Percentiles rank a stretch among this genome's conserved stretches.
Evolutionary conservation across 2,113 vertebrate species (phyloP).

Genomic region (Daboia siamensis): DNA sequence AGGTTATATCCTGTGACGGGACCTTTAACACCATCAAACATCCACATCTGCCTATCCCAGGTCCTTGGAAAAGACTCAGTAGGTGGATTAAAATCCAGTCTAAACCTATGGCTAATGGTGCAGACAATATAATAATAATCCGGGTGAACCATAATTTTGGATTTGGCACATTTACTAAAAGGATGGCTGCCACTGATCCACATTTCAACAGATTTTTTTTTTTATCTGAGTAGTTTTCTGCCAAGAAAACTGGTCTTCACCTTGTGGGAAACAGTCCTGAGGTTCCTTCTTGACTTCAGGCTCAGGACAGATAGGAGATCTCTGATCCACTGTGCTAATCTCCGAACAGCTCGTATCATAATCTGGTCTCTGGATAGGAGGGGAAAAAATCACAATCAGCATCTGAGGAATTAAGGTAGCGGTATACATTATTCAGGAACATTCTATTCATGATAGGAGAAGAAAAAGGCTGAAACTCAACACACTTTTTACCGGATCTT

Average conservation of each 20-base stretch:
- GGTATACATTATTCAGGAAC: too few species aligned
- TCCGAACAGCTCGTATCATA: conserved; percentile 73
- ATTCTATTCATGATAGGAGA: not conserved
- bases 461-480: not conserved
- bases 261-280: conserved; percentile 80
- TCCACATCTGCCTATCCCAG: too few species aligned
- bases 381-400: not conserved
- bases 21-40: too few species aligned
- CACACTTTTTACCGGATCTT: not conserved
- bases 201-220: not conserved
- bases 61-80: too few species aligned
- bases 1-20: too few species aligned
- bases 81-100: too few species aligned
- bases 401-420: not conserved
- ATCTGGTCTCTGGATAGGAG: conserved; percentile 66
- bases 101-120: too few species aligned
- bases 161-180: not conserved
- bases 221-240: not conserved
- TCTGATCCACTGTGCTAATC: conserved; percentile 84
- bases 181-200: not conserved
- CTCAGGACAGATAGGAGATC: conserved; percentile 54
- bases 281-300: conserved; percentile 73
- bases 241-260: conserved; percentile 60
- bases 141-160: not conserved
- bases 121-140: too few species aligned